Base-by-base conservation (phyloP, 2,113 vertebrate species). In the Anoura caudifer region DNA sequence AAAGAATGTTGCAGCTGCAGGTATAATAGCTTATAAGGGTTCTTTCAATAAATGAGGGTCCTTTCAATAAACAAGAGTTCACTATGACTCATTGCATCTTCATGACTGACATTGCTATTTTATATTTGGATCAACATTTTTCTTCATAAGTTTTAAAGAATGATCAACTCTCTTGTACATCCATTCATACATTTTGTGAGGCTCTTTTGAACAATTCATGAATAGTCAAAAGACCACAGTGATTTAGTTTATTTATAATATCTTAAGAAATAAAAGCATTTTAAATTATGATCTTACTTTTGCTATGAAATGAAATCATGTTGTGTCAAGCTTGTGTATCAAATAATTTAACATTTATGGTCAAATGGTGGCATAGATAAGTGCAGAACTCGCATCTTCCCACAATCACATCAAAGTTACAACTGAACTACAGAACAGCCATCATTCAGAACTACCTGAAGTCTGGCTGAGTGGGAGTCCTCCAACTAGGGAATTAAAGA, bases 1-100 rank as follows among this genome's bases (percentile, higher is more conserved):
- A 77, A 91, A 97, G 77, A 96, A 69, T 59, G 26, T 43, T 86
- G 77, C 92, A 97, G 96, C 84, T 95, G 81, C 36, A 52, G n/a
- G n/a, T 67, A 36, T 33, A 70, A 47, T 41, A 59, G 59, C 22
- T 80, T 93, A 41, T 3, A 20, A 69, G 16, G 28, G 79, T 83
- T 92, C 19, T 88, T 73, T 36, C 36, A 84, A 56, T 50, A 85
- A 73, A 41, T 7, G 20, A 56, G 19, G 28, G 75, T 75, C 90
- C 19, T 88, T 73, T 56, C 54, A 56, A 56, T 22, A 56, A 56
- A 56, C 54, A 56, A 56, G 54, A 56, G 50, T 33, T 36, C n/a
- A 84, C 43, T 75, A 52, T 0, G 2, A 69, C 82, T 38, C 15
- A 28, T 9, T 43, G 31, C 9, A 33, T 85, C 90, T 95, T 91